Percentiles rank a stretch among this genome's conserved stretches.
These are phyloP conservation scores for Chrysaora quinquecirrha DNA, from an alignment of 30 jellyfish, hydroid and myxozoan genomes.

Conservation along the genomic window DNA sequence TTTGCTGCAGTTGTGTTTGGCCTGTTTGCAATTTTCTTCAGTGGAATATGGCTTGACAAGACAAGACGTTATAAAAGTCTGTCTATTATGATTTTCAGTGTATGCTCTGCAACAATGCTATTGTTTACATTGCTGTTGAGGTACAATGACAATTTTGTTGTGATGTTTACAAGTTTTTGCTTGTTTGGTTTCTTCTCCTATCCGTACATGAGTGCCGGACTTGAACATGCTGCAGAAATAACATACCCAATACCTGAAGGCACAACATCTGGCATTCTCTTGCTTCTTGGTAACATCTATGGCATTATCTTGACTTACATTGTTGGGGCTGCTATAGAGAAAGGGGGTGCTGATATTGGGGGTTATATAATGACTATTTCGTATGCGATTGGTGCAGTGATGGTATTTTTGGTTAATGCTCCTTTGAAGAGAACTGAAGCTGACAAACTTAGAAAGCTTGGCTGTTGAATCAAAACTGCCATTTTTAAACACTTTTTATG, in stretches of 20 bases:
- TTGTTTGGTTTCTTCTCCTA: conserved; percentile 76
- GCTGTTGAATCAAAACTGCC: too few species aligned
- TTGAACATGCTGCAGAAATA: too few species aligned
- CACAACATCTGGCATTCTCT: too few species aligned
- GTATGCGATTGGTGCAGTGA: conserved; percentile 51
- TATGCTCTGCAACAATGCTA: conserved; percentile 31
- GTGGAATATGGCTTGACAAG: conserved; percentile 78
- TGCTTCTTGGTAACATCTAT: conserved; percentile 68
- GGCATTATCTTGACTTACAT: conserved; percentile 63
- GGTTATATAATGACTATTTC: conserved; percentile 64
- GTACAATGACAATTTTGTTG: conserved; percentile 25
- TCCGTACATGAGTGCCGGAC: too few species aligned
- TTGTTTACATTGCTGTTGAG: conserved; percentile 42
- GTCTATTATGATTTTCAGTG: conserved; percentile 20
- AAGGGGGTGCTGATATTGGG: conserved; percentile 70
- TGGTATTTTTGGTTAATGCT: conserved; percentile 46
- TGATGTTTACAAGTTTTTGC: conserved; percentile 35
- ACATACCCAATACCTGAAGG: too few species aligned
- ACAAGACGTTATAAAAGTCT: conserved; percentile 42
- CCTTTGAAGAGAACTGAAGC: conserved; percentile 67
- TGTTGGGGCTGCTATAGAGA: conserved; percentile 46
- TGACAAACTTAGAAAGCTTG: conserved; percentile 25
- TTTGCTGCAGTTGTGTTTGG: conserved; percentile 68
- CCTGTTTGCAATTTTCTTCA: conserved; percentile 53
- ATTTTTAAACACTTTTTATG: too few species aligned